Evolutionary conservation across 1,140 invertebrate genomes (phyloP).

Genomic region (Drosophila kepulauana): DNA sequence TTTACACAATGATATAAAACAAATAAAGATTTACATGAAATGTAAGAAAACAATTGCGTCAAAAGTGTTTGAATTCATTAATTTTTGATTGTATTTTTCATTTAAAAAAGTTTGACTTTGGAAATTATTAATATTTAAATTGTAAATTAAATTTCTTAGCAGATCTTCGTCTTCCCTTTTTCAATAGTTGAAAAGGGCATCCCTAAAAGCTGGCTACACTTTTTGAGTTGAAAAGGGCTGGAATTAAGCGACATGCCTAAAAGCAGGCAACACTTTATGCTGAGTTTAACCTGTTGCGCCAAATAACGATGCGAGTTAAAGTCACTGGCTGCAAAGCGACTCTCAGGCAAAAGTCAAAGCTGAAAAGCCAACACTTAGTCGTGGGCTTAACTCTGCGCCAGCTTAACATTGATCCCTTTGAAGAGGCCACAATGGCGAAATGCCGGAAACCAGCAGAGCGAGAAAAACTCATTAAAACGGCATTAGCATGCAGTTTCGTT

Average conservation of each 20-base stretch:
- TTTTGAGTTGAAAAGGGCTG: neutral
- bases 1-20: constrained; percentile 70
- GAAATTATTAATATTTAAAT: neutral
- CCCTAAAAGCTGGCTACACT: neutral
- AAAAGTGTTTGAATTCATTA: neutral
- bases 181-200: too few relatives aligned
- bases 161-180: too few relatives aligned
- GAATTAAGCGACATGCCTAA: constrained; percentile 12
- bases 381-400: constrained; percentile 36
- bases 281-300: constrained; percentile 25
- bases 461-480: constrained; percentile 71
- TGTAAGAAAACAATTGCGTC: constrained; percentile 47
- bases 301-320: constrained; percentile 2
- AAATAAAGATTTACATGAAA: constrained; percentile 81
- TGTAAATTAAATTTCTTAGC: too few relatives aligned
- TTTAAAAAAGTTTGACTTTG: neutral
- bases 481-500: constrained; percentile 71
- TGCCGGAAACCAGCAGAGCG: constrained; percentile 23
- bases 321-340: neutral
- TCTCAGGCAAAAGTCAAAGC: constrained; percentile 38
- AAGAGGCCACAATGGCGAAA: constrained; percentile 34
- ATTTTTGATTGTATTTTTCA: neutral
- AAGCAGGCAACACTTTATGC: constrained; percentile 49
- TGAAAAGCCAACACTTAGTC: constrained; percentile 61
- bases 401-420: constrained; percentile 28